Evolutionary conservation across 2,113 vertebrate species (phyloP).

Genomic region (Panthera uncia): DNA sequence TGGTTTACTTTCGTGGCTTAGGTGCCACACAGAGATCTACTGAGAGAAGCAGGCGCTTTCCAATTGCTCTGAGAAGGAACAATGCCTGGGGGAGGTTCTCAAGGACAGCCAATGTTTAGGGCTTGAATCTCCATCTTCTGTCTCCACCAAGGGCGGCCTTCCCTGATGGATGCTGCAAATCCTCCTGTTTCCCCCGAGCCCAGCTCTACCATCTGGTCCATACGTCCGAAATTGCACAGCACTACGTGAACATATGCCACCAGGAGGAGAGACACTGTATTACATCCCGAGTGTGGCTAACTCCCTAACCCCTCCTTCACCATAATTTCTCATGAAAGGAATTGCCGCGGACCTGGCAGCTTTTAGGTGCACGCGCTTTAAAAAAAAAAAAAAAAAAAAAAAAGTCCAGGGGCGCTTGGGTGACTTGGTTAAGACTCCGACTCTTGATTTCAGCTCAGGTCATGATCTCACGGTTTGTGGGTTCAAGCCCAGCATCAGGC

Average conservation of each 20-base stretch:
- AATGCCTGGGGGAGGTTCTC: neutral
- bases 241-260: neutral
- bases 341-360: too few species aligned
- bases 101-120: neutral
- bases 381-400: too few species aligned
- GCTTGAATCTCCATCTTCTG: neutral
- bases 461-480: too few species aligned
- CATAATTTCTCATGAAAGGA: neutral
- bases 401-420: too few species aligned
- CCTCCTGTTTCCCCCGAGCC: neutral
- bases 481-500: too few species aligned
- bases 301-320: neutral
- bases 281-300: neutral
- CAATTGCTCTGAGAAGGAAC: neutral
- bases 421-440: too few species aligned
- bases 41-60: neutral
- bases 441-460: too few species aligned
- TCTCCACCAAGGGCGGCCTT: neutral
- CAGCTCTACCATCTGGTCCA: neutral
- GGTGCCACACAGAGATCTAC: neutral
- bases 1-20: neutral
- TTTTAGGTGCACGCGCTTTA: neutral
- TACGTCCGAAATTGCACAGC: neutral
- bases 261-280: accelerated
- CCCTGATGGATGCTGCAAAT: accelerated